Base-by-base conservation (phyloP, 92 coral and sea anemone species). In the Nematostella vectensis region DNA sequence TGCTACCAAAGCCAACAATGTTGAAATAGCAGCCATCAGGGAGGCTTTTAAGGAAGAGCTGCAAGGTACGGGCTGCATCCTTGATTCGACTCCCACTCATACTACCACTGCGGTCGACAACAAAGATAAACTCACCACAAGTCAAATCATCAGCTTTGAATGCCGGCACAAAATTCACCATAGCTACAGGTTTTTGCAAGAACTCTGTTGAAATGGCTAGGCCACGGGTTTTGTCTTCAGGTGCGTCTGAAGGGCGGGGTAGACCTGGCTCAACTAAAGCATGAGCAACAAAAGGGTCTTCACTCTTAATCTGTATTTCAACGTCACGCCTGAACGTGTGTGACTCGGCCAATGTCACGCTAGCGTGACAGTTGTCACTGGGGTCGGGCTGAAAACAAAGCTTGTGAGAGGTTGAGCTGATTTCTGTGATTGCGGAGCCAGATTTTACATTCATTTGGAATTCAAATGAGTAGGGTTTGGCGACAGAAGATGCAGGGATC, bases 61-160 rank as follows among this genome's bases (percentile, higher is more conserved):
- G 79, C 31, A 87, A 79, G 15, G 96, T 82, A 43, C 75, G 70
- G 2, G 61, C 72, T 11, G 96, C 96, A 37, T 81, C 69, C 36
- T 62, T 40, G 44, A 63, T 82, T 16, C 72, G 50, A 26, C 63
- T 44, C 0, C 83, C 96, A 15, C 37, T 3, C 91, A 87, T 87
- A 47, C 96, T 87, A 30, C 87, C 96, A 62, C 96, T 87, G 22
- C 87, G 87, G 66, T 87, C 96, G 48, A 87, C 83, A 21, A 87
- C 79, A 42, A 87, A 87, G 29, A 87, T 75, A 57, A 87, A 87
- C 45, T 87, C 96, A 24, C 96, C 88, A 20, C 64, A 50, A 9
- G 78, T 78, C 31, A 77, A 65, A 11, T 33, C 37, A 29, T 71
- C 82, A 26, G 69, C 58, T 26, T 50, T 65, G 52, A 87, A 87